Evolutionary conservation across 2,888 invertebrate genomes (phyloP).

Genomic region (Apodemia mormo): DNA sequence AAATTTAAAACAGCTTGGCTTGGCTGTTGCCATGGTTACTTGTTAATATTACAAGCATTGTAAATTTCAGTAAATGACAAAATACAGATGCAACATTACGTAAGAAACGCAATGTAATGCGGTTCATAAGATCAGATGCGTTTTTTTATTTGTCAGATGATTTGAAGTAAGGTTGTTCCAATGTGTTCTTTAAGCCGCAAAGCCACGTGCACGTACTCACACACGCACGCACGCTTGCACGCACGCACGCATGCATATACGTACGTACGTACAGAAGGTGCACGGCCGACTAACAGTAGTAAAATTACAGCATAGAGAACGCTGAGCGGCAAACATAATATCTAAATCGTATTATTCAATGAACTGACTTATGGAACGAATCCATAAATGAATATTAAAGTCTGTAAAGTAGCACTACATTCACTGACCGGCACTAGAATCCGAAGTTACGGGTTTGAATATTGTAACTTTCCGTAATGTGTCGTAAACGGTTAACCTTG

Average conservation of each 20-base stretch:
- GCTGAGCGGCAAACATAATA: slow-evolving; percentile 9
- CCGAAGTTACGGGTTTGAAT: neutral
- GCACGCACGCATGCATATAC: no score
- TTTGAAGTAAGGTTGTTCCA: no score
- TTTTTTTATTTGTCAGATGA: no score
- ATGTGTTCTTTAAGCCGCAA: no score
- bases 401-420: neutral
- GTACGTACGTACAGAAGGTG: neutral
- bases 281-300: neutral
- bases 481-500: neutral
- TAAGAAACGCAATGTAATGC: no score
- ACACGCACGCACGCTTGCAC: no score
- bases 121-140: no score
- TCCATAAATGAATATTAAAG: neutral
- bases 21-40: no score
- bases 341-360: neutral
- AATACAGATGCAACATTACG: no score
- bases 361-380: neutral
- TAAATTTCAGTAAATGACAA: no score
- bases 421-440: slow-evolving; percentile 8
- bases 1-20: no score
- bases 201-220: neutral
- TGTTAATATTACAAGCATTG: no score
- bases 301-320: neutral
- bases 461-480: neutral